Evolutionary conservation across 1,140 invertebrate species (phyloP), one percentile per base, ranked within the genome.

Genomic region (Caenorhabditis latens): DNA sequence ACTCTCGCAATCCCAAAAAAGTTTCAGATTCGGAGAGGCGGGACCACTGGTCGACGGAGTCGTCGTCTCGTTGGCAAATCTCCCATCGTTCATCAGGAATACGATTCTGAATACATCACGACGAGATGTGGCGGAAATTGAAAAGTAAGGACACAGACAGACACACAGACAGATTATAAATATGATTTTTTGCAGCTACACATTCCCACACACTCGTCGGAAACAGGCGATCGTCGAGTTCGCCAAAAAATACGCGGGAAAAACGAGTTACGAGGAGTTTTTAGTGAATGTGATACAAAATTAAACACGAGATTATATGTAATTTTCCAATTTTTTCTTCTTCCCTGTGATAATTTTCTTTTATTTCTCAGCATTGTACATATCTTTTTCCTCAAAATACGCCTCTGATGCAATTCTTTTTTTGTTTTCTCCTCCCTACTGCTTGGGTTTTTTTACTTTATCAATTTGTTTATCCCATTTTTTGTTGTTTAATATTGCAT

Each of bases 81-180:
- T 89, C 40, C 75, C 88, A 46, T 88, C 88, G 7, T 63, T 89
- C 57, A 63, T 89, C 14, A 42, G 88, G 32, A 63, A 90, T 21
- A 89, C 88, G n/a, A 63, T 89, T 19, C n/a, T 89, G 40, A 89
- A 89, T 46, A 85, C 89, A 4, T 90, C 67, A 7, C 19, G 88
- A 57, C 46, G 88, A 48, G 89, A 86, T 83, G 84, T 86, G 9
- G 88, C 84, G 24, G 88, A 89, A 89, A 61, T 89, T 48, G 88
- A 89, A 46, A 89, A 89, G 88, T 89, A 53, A 82, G 86, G 32
- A 50, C 0, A 21, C 24, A 43, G 1, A 9, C 7, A 24, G 1
- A 19, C 24, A 14, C 9, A 7, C 8, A n/a, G 19, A 13, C 8
- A 21, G 16, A 57, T 50, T 13, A 53, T 16, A 13, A 16, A 53